Evolutionary conservation across 2,888 invertebrate genomes (phyloP).

Genomic region (Thelaira solivaga): DNA sequence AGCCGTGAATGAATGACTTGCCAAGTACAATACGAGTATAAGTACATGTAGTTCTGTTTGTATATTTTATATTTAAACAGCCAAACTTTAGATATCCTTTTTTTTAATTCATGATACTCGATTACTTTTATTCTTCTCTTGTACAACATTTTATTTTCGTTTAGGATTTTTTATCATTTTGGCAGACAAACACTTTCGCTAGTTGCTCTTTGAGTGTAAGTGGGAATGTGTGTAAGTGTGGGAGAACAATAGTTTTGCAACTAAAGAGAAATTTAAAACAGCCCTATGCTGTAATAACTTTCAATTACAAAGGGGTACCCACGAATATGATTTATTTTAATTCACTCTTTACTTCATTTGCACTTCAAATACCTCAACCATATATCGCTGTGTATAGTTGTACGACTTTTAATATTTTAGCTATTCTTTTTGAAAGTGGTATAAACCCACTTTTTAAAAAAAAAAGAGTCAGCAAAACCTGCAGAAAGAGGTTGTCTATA

Average conservation of each 20-base stretch:
- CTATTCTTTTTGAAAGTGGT: no score
- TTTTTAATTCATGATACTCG: background rate
- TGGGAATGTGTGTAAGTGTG: background rate
- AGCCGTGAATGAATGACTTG: constrained; percentile 22
- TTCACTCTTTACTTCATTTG: no score
- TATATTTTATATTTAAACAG: background rate
- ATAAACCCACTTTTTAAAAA: no score
- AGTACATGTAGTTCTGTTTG: constrained; percentile 3
- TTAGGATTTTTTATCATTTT: background rate
- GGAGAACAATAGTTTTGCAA: background rate
- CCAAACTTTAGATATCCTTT: background rate
- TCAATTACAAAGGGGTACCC: no score
- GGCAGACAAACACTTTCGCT: constrained; percentile 26
- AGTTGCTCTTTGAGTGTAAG: background rate
- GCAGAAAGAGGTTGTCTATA: no score
- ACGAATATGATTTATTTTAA: background rate
- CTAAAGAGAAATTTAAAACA: background rate
- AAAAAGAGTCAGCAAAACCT: no score
- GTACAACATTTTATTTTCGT: background rate
- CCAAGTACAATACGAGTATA: constrained; percentile 29
- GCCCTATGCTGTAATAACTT: background rate
- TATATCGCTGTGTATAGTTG: no score
- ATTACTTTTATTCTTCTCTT: background rate
- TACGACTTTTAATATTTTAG: no score
- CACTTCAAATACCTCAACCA: no score